phyloP scores from a whole-genome alignment of 2,113 vertebrate genomes.

The Pachypanchax playfairii region DNA sequence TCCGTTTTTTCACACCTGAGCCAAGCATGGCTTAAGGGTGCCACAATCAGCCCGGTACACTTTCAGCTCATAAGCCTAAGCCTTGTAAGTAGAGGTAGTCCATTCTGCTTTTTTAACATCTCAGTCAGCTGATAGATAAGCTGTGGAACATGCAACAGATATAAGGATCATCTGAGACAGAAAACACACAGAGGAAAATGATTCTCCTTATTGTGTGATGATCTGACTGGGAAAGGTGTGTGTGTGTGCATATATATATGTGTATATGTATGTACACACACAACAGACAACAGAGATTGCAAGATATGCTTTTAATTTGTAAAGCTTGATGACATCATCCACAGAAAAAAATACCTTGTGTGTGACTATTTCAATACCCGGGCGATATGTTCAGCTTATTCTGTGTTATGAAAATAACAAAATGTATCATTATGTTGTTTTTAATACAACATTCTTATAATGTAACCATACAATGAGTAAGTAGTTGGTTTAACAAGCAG shows the following conservation, averaged over 20 bases:
- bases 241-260: too few species aligned
- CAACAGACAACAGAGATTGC: neutral
- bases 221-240: too few species aligned
- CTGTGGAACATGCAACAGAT: constrained; percentile 29
- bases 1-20: constrained; percentile 33
- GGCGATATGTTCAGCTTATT: constrained; percentile 3
- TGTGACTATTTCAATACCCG: constrained; percentile 15
- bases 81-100: constrained; percentile 32
- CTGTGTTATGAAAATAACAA: neutral
- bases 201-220: too few species aligned
- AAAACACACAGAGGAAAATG: neutral
- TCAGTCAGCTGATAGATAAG: constrained; percentile 17
- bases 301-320: neutral
- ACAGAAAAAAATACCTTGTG: neutral
- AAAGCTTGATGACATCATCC: neutral
- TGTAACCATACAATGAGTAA: neutral
- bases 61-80: constrained; percentile 44
- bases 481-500: constrained; percentile 6
- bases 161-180: neutral
- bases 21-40: constrained; percentile 42
- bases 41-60: constrained; percentile 36
- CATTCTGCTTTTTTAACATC: constrained; percentile 27
- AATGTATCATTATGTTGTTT: too few species aligned
- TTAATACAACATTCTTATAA: neutral
- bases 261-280: too few species aligned